These are phyloP conservation scores for Zaprionus gabonicus DNA, from an alignment of 1,140 invertebrate species.

Conservation along the genomic window DNA sequence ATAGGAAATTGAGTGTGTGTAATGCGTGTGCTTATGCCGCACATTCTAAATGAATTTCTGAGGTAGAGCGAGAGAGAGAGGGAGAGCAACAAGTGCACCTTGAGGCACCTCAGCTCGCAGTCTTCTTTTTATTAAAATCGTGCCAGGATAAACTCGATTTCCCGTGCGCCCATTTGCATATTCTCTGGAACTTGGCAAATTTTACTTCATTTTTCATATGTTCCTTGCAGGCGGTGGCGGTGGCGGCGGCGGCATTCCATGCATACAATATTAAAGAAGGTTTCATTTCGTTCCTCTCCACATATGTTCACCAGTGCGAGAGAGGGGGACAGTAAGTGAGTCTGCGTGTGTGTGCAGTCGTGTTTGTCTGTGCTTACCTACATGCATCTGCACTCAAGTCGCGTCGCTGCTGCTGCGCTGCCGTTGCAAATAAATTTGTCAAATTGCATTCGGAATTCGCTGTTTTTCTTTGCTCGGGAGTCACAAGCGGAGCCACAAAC, in stretches of 20 bases:
- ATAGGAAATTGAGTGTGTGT: constrained; percentile 81
- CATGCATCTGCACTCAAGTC: constrained; percentile 13
- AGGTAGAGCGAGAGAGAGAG: background rate
- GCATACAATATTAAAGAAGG: constrained; percentile 46
- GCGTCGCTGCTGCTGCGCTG: constrained; percentile 44
- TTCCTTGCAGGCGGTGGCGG: constrained; percentile 17
- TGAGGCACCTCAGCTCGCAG: background rate
- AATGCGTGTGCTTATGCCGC: constrained; percentile 78
- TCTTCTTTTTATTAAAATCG: constrained; percentile 72
- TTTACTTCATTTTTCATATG: constrained; percentile 51
- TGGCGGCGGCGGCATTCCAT: constrained; percentile 23
- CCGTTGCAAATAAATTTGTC: constrained; percentile 76
- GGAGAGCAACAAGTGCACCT: constrained; percentile 10
- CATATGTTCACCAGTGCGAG: background rate
- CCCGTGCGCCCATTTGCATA: constrained; percentile 39
- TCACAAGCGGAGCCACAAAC: constrained; percentile 29
- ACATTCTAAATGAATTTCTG: constrained; percentile 77
- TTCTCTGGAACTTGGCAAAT: constrained; percentile 49
- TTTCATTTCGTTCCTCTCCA: constrained; percentile 29
- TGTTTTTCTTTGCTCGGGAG: constrained; percentile 44
- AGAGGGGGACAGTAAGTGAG: background rate
- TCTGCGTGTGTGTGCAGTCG: too few species aligned
- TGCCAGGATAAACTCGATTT: constrained; percentile 62
- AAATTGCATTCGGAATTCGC: constrained; percentile 68
- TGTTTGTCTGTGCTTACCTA: background rate